These are phyloP conservation scores for Sphenopsis melanotis DNA, from an alignment of 2,797 vertebrate genomes.

Conservation along the genomic window DNA sequence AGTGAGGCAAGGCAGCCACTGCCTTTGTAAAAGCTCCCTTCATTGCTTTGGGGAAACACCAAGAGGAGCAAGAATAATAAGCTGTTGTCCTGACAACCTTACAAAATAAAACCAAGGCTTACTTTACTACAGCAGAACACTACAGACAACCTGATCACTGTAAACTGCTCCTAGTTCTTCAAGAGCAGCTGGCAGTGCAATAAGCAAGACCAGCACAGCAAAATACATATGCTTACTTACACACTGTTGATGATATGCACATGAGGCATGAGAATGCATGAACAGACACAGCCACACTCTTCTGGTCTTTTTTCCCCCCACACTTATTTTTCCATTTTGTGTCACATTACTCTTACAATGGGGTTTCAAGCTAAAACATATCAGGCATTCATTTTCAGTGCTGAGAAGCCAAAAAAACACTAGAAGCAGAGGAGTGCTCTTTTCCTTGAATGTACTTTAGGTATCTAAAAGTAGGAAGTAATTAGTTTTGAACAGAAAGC, in stretches of 20 bases:
- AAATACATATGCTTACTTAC: background rate
- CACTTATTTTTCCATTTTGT: background rate
- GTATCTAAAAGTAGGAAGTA: background rate
- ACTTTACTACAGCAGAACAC: background rate
- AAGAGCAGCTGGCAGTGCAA: background rate
- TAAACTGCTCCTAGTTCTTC: background rate
- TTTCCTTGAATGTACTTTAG: background rate
- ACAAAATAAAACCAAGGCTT: background rate
- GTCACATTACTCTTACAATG: background rate
- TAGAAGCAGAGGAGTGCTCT: background rate
- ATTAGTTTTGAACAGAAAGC: background rate
- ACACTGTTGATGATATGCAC: rapidly evolving
- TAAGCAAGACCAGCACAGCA: background rate
- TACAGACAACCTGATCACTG: background rate
- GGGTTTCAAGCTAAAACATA: background rate
- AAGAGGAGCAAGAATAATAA: constrained; percentile 6
- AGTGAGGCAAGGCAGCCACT: background rate
- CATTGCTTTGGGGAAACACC: background rate
- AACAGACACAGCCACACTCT: background rate
- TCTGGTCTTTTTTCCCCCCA: rapidly evolving
- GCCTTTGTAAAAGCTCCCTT: background rate
- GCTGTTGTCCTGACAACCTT: constrained; percentile 62
- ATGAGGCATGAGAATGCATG: background rate
- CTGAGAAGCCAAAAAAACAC: background rate
- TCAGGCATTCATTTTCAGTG: background rate